These are phyloP conservation scores for Pyrrhia umbra DNA, from an alignment of 2,888 invertebrate genomes.

Conservation along the genomic window DNA sequence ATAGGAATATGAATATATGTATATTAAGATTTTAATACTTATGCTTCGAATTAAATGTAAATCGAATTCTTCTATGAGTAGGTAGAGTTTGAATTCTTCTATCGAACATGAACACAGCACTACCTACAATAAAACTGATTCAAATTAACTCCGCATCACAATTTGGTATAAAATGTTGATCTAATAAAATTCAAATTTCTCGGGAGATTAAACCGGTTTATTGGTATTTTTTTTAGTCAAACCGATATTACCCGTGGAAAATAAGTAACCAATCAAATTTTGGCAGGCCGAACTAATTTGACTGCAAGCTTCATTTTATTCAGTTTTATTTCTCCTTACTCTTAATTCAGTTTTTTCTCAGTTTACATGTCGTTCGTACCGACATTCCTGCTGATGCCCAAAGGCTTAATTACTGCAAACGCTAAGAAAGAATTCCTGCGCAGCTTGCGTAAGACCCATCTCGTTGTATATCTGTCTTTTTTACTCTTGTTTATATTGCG, in stretches of 20 bases:
- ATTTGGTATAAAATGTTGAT: too few species aligned
- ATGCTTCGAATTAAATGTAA: too few species aligned
- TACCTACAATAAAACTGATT: too few species aligned
- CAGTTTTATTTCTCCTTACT: slow-evolving; percentile 25
- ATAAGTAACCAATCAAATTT: slow-evolving; percentile 17
- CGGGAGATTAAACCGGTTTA: not conserved
- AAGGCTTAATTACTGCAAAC: slow-evolving; percentile 63
- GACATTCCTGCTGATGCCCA: slow-evolving; percentile 54
- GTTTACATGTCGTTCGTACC: slow-evolving; percentile 18
- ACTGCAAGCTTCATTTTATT: slow-evolving; percentile 9
- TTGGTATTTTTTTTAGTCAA: not conserved
- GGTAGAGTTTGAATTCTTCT: too few species aligned
- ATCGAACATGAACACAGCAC: too few species aligned
- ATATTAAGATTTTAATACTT: too few species aligned
- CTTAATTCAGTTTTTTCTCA: slow-evolving; percentile 33
- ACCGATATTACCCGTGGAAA: slow-evolving; percentile 14
- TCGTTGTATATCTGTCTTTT: slow-evolving; percentile 38
- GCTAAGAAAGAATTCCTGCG: slow-evolving; percentile 56
- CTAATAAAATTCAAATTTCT: not conserved
- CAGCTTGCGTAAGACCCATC: slow-evolving; percentile 50
- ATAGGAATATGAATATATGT: too few species aligned
- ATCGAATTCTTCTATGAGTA: too few species aligned
- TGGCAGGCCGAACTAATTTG: slow-evolving; percentile 32
- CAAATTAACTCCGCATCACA: too few species aligned
- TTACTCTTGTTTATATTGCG: slow-evolving; percentile 31